A percentile compares a stretch with the other conserved stretches of the same genome.
Conservation (phyloP, 2,113 vertebrate species). For the Accipiter virgatus region DNA sequence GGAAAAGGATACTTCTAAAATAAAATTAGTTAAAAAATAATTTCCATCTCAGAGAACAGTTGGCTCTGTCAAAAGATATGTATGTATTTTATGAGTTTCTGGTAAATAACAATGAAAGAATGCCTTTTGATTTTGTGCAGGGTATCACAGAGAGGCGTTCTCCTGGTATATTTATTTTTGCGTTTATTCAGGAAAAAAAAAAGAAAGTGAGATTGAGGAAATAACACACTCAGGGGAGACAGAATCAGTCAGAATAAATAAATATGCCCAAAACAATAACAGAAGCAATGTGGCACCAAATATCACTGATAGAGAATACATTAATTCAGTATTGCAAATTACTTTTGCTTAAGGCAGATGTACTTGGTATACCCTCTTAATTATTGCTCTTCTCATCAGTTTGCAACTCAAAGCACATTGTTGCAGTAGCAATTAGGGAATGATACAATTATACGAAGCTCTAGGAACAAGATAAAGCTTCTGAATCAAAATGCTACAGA, state of each 20-base stretch:
- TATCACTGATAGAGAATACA: conserved; percentile 47
- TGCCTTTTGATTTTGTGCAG: background rate
- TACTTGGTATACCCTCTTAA: conserved; percentile 62
- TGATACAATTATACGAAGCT: background rate
- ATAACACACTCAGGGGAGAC: conserved; percentile 29
- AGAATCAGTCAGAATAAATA: conserved; percentile 62
- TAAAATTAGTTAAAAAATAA: background rate
- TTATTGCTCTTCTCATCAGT: conserved; percentile 62
- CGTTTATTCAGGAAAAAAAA: background rate
- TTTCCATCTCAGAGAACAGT: background rate
- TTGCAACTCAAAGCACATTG: conserved; percentile 57
- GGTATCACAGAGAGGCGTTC: background rate
- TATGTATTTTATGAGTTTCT: background rate
- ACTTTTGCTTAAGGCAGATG: conserved; percentile 62
- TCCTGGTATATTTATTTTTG: conserved; percentile 39
- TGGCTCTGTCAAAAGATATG: background rate
- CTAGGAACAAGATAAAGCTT: background rate
- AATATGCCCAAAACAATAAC: conserved; percentile 56
- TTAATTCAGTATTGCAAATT: conserved; percentile 67
- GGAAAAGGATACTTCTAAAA: background rate
- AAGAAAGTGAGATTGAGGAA: background rate
- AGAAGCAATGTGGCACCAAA: conserved; percentile 45
- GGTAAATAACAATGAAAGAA: background rate
- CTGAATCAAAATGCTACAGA: background rate
- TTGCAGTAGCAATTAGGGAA: conserved; percentile 45